Conservation (phyloP, 2,888 invertebrate species). For the Tethea ocularis region DNA sequence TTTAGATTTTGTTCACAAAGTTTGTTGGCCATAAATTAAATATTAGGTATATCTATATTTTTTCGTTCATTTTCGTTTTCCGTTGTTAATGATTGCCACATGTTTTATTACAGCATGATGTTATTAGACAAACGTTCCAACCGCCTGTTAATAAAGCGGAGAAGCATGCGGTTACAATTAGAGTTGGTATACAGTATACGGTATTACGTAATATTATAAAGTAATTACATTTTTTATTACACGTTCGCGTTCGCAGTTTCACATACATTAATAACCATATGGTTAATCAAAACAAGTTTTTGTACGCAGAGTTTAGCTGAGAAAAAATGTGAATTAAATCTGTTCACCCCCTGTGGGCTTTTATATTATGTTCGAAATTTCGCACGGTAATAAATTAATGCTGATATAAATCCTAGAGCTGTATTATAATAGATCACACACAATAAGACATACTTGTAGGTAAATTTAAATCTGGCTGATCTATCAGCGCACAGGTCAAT, state of each 20-base stretch:
- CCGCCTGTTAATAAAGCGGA: conserved; percentile 31
- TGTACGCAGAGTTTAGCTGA: not conserved
- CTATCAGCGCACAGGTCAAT: too few species aligned
- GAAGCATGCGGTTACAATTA: conserved; percentile 64
- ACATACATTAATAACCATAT: conserved; percentile 7
- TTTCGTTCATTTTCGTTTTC: conserved; percentile 46
- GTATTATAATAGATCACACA: too few species aligned
- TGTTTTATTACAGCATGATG: conserved; percentile 47
- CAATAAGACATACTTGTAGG: too few species aligned
- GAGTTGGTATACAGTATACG: conserved; percentile 11
- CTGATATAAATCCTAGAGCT: not conserved
- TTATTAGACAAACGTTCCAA: conserved; percentile 49
- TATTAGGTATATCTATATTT: too few species aligned
- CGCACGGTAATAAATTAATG: not conserved
- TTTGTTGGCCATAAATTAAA: too few species aligned
- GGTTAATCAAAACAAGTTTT: conserved; percentile 2
- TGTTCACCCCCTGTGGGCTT: not conserved
- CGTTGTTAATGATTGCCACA: conserved; percentile 56
- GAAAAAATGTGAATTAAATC: not conserved
- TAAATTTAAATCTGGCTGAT: too few species aligned
- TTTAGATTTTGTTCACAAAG: not conserved
- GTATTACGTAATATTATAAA: conserved; percentile 3
- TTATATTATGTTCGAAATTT: not conserved
- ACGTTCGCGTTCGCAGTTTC: not conserved
- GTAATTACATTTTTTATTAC: conserved; percentile 2